Base-by-base conservation (phyloP, 2,113 vertebrate species). In the Scytalopus superciliaris region DNA sequence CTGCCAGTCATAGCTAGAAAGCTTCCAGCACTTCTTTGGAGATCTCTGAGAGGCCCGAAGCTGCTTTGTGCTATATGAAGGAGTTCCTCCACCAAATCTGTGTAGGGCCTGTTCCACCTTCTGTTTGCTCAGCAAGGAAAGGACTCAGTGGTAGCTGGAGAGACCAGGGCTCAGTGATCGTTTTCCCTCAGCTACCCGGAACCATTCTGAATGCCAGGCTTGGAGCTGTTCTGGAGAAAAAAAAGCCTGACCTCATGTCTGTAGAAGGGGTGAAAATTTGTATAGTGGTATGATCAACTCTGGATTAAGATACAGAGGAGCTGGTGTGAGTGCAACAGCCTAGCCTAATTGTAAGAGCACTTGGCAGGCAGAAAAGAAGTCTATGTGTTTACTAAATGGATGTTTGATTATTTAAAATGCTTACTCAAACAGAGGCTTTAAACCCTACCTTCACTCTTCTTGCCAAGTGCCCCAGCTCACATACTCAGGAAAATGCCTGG, bases 91-190 rank as follows among this genome's bases (percentile, higher is more conserved):
- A 68, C 30, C 17, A 56, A 28, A 57, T 57, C 35, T 16, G 13
- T 33, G 10, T 4, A 44, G 14, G 19, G 5, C 31, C 24, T 28
- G 16, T 21, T 59, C 37, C n/a, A 73, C 9, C 6, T 57, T 66
- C 50, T 74, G 13, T 84, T 91, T 89, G 37, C 33, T 49, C 13
- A 84, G 23, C 21, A 55, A 30, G 42, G 3, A 57, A 19, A 73
- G 8, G 0, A 2, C n/a, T 86, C 19, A 6, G 2, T 10, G 10
- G 33, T 37, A 27, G 9, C 2, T 49, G 42, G 23, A 89, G 39
- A 67, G 7, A 63, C 5, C 24, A 44, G 19, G 19, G 5, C 25
- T 63, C 37, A 50, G 16, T 5, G 3, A 30, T 24, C 17, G 7
- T 4, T 72, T 56, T 83, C 44, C 23, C 28, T 79, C 42, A 40